These are phyloP conservation scores for Strigamia crassipes DNA, from an alignment of 2,888 invertebrate genomes.

Conservation along the genomic window DNA sequence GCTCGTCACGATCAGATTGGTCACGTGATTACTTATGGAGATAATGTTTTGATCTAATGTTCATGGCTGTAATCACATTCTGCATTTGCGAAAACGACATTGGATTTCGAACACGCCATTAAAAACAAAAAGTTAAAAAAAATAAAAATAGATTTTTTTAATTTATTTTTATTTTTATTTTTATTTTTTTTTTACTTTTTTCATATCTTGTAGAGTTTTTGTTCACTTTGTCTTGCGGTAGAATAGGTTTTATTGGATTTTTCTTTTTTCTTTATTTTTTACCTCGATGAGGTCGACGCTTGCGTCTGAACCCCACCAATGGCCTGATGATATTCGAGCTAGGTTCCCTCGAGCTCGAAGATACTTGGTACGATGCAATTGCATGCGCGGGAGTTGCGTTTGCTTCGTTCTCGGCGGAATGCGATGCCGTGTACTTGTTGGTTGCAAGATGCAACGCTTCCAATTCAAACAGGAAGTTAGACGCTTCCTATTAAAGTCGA, in stretches of 20 bases:
- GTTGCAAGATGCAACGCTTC: background rate
- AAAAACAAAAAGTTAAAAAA: background rate
- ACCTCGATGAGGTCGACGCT: slow-evolving; percentile 25
- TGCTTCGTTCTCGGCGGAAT: background rate
- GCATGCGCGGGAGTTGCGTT: slow-evolving; percentile 25
- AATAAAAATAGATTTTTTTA: background rate
- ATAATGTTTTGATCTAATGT: background rate
- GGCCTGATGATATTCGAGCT: slow-evolving; percentile 38
- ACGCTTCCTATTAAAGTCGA: slow-evolving; percentile 1
- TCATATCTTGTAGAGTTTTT: slow-evolving; percentile 3
- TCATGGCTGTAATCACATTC: background rate
- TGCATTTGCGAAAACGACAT: no score
- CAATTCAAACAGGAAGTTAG: slow-evolving; percentile 2
- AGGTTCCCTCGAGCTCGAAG: slow-evolving; percentile 20
- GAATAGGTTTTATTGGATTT: slow-evolving; percentile 31
- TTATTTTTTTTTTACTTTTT: background rate
- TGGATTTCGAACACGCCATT: background rate
- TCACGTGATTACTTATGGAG: background rate
- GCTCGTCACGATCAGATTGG: slow-evolving; percentile 7
- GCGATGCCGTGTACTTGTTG: slow-evolving; percentile 27
- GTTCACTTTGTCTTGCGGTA: slow-evolving; percentile 32
- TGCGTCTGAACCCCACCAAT: slow-evolving; percentile 24
- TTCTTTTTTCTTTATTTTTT: background rate
- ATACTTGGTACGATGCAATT: slow-evolving; percentile 35
- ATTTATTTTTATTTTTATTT: background rate